phyloP scores from a whole-genome alignment of 2,888 invertebrate genomes.

The Orchesella flavescens region DNA sequence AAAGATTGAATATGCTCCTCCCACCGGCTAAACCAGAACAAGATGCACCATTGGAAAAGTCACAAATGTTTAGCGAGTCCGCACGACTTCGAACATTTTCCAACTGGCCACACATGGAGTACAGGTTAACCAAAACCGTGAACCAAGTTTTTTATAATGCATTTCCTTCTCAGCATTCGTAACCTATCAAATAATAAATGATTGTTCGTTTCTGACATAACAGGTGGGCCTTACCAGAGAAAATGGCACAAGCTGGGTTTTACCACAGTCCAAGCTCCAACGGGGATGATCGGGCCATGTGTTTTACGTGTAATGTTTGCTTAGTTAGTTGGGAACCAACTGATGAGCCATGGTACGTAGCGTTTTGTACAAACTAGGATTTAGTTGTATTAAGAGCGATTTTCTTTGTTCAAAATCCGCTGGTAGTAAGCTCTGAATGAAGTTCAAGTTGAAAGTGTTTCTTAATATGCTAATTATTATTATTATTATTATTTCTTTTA shows the following conservation, averaged over 20 bases:
- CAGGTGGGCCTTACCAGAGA: slow-evolving; percentile 95
- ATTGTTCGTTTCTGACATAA: neutral
- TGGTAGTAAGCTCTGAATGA: no score
- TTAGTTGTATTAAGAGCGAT: no score
- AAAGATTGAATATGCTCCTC: slow-evolving; percentile 86
- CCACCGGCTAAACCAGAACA: slow-evolving; percentile 77
- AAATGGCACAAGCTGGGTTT: slow-evolving; percentile 98
- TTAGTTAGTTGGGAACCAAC: slow-evolving; percentile 97
- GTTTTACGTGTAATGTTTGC: slow-evolving; percentile 95
- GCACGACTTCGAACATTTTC: slow-evolving; percentile 92
- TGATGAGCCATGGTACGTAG: slow-evolving; percentile 89
- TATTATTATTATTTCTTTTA: slow-evolving; percentile 3
- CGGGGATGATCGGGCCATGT: slow-evolving; percentile 95
- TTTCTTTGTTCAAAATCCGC: no score
- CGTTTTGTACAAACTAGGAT: no score
- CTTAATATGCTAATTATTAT: no score
- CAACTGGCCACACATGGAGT: slow-evolving; percentile 97
- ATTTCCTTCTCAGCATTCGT: slow-evolving; percentile 1
- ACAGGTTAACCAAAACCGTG: slow-evolving; percentile 79
- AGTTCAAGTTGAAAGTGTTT: no score
- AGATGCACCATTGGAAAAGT: slow-evolving; percentile 75
- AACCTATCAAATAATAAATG: neutral
- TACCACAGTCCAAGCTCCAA: slow-evolving; percentile 93
- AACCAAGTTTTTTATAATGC: neutral
- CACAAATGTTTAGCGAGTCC: slow-evolving; percentile 91